Evolutionary conservation across 2,797 vertebrate genomes (phyloP), one percentile per base, ranked within the genome.

Genomic region (Onychomys torridus): DNA sequence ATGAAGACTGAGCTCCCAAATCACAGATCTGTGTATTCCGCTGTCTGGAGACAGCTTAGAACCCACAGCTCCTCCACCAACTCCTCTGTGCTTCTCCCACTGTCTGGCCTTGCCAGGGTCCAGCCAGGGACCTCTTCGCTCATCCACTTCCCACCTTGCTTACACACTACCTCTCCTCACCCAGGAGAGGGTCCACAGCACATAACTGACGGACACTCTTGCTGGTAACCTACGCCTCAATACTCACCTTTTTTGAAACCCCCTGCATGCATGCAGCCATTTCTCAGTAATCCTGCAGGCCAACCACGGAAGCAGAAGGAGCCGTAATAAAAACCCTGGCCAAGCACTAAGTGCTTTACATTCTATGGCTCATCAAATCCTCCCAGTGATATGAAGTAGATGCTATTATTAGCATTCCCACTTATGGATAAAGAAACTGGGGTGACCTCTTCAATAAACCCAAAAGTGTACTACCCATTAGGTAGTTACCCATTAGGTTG

Each of bases 371-470:
- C 77, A 69, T 34, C 57, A 8, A 75, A 37, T 46, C 71, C 40
- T 87, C 75, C 27, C 71, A 61, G 0, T 6, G 16, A n/a, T 40
- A 34, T 37, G 29, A 25, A 25, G 13, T 32, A 23, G 75, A 21
- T 7, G 40, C 81, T 71, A 27, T 73, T 87, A 71, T 92, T 79
- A 95, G 73, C 37, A 43, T 71, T 34, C 13, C 73, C 14, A 43
- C 17, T 91, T 87, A 61, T 27, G 43, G 27, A 69, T 85, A 90
- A 95, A 94, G 77, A 89, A 91, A 89, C 78, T 71, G 67, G 63
- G 76, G 27, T 40, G 67, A 92, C 34, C 21, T 49, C 83, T 57
- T 95, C 77, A 85, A 5, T 9, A 89, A 92, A 57, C 71, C 71
- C 84, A 82, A 88, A 57, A 78, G 40, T 82, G 76, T 16, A 75